These are phyloP conservation scores for Acleris cristana DNA, from an alignment of 2,888 invertebrate species.

Conservation along the genomic window DNA sequence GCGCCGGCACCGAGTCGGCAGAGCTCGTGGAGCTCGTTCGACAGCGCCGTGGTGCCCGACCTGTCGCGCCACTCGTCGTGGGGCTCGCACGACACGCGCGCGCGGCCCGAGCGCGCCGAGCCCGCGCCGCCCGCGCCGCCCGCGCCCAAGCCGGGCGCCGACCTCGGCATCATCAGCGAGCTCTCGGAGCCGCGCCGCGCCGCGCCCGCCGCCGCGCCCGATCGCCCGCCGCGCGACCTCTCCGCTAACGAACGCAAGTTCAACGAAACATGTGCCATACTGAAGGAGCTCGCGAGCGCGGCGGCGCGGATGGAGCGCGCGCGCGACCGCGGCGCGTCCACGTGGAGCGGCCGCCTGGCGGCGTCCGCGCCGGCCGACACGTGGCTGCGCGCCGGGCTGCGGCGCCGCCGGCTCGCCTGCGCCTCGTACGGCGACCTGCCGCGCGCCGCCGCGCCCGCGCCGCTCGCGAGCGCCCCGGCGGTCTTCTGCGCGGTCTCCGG, in stretches of 20 bases:
- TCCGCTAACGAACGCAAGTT: conserved; percentile 74
- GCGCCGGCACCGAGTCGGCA: conserved; percentile 82
- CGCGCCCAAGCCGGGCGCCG: conserved; percentile 53
- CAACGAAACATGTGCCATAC: conserved; percentile 85
- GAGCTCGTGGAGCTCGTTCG: conserved; percentile 91
- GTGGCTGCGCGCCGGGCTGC: conserved; percentile 73
- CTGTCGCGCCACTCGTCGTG: conserved; percentile 92
- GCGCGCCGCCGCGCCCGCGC: conserved; percentile 51
- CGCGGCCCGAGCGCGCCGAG: conserved; percentile 31
- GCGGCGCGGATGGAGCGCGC: conserved; percentile 68
- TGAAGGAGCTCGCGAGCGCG: conserved; percentile 79
- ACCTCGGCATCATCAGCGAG: conserved; percentile 72
- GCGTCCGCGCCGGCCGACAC: conserved; percentile 86
- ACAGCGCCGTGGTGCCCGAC: conserved; percentile 89
- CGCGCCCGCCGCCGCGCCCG: conserved; percentile 44
- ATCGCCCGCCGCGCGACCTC: conserved; percentile 46
- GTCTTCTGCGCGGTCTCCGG: conserved; percentile 51
- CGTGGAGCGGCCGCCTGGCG: conserved; percentile 81
- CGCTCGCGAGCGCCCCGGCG: conserved; percentile 40
- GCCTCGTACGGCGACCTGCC: conserved; percentile 74
- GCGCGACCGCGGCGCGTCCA: conserved; percentile 66
- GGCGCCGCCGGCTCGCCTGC: conserved; percentile 69
- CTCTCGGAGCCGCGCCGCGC: conserved; percentile 54
- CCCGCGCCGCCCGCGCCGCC: conserved; percentile 39
- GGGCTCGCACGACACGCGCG: conserved; percentile 89